These are phyloP conservation scores for Podiceps cristatus DNA, from an alignment of 2,113 vertebrate genomes.

Conservation along the genomic window DNA sequence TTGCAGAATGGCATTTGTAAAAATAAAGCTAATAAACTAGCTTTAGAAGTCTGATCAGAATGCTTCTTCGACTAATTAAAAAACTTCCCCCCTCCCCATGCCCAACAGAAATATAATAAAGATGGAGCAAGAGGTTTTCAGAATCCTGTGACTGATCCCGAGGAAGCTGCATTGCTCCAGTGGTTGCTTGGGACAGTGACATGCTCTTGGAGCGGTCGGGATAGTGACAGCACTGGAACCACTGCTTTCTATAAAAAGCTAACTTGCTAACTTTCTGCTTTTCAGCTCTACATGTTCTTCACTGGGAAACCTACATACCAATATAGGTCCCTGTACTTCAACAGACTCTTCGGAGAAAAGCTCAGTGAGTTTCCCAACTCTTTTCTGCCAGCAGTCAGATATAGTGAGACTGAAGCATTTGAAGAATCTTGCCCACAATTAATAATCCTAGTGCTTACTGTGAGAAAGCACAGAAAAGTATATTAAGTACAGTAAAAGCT, in stretches of 20 bases:
- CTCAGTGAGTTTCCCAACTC: not conserved
- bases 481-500: conserved; percentile 2
- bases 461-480: conserved; percentile 2
- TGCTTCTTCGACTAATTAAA: not conserved
- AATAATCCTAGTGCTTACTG: not conserved
- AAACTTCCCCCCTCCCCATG: not conserved
- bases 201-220: fast-evolving
- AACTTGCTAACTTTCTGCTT: not conserved
- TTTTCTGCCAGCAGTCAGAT: not conserved
- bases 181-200: not conserved
- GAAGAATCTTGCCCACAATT: not conserved
- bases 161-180: not conserved
- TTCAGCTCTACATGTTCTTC: not conserved
- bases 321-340: not conserved
- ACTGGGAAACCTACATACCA: not conserved
- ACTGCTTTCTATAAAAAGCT: not conserved
- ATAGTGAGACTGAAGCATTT: not conserved
- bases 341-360: not conserved
- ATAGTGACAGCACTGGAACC: not conserved
- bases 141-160: not conserved
- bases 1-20: not conserved
- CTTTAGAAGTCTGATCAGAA: not conserved
- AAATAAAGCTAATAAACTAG: not conserved
- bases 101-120: not conserved
- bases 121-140: not conserved